Conservation (phyloP, 2,888 invertebrate species). For the Hirtodrosophila confusa region DNA sequence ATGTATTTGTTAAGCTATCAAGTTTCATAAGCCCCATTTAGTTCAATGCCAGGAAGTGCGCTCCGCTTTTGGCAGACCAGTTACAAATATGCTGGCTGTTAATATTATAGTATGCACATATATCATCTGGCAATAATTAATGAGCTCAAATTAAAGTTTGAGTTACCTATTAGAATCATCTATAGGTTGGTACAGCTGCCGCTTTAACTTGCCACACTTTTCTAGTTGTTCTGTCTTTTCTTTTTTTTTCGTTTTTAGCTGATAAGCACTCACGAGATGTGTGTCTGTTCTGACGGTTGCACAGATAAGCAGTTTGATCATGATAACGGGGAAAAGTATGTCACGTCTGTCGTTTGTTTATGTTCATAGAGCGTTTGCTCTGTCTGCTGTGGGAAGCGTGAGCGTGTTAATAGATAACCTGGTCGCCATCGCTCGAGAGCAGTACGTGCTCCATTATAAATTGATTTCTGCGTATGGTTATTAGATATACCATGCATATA, state of each 20-base stretch:
- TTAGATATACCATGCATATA: conserved; percentile 20
- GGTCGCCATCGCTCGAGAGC: neutral
- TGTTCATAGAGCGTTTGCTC: conserved; percentile 24
- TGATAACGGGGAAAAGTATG: conserved; percentile 67
- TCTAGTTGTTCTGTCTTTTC: no score
- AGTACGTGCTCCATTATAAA: conserved; percentile 59
- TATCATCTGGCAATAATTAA: conserved; percentile 52
- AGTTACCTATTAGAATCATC: conserved; percentile 43
- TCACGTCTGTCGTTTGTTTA: conserved; percentile 63
- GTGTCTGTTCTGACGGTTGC: neutral
- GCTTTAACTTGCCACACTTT: conserved; percentile 13
- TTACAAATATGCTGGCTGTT: conserved; percentile 38
- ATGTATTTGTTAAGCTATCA: conserved; percentile 48
- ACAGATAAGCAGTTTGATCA: conserved; percentile 43
- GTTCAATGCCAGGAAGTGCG: conserved; percentile 75
- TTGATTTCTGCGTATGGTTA: conserved; percentile 59
- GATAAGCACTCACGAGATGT: conserved; percentile 43
- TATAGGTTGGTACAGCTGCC: conserved; percentile 23
- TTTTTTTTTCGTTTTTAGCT: conserved; percentile 6
- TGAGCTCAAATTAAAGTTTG: conserved; percentile 44
- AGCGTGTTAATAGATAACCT: conserved; percentile 34
- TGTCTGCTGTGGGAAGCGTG: conserved; percentile 44
- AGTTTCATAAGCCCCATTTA: conserved; percentile 64
- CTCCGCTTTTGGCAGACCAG: conserved; percentile 64
- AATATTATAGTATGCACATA: neutral